Conservation (phyloP, 2,113 vertebrate genomes). For the Paramormyrops kingsleyae region DNA sequence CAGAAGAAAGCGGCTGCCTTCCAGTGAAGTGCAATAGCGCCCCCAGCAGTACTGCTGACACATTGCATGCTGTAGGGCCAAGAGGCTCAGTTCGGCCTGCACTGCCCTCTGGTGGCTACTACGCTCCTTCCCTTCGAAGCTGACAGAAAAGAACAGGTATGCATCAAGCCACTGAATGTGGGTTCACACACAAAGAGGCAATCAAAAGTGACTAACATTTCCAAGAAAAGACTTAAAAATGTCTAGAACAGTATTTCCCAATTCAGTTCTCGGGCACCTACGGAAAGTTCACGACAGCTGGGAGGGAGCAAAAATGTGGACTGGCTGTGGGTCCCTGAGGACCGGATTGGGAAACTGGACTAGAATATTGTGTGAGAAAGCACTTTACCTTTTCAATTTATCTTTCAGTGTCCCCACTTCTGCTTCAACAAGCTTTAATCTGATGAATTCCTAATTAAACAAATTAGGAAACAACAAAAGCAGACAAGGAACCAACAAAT, state of each 20-base stretch:
- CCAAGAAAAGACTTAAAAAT: background rate
- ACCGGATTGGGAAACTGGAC: background rate
- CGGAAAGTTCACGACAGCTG: background rate
- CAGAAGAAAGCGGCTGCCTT: slow-evolving; percentile 6
- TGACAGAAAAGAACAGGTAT: background rate
- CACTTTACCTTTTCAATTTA: slow-evolving; percentile 38
- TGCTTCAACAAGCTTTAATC: slow-evolving; percentile 32
- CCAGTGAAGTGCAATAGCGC: slow-evolving; percentile 30
- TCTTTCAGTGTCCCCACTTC: slow-evolving; percentile 27
- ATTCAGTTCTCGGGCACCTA: background rate
- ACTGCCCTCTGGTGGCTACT: slow-evolving; percentile 20
- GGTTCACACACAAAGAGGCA: background rate
- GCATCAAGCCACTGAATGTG: background rate
- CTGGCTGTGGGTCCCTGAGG: no score
- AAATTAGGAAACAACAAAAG: background rate
- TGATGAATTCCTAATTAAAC: slow-evolving; percentile 45
- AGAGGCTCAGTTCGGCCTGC: slow-evolving; percentile 45
- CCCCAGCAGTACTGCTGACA: slow-evolving; percentile 54
- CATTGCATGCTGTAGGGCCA: slow-evolving; percentile 50
- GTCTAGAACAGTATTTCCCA: background rate
- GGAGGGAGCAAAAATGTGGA: no score
- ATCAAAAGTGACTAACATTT: background rate
- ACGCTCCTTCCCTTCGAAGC: background rate
- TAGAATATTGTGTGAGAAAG: background rate
- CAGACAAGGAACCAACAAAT: background rate